Evolutionary conservation across 2,113 vertebrate species (phyloP), one percentile per base, ranked within the genome.

Genomic region (Shinisaurus crocodilurus): DNA sequence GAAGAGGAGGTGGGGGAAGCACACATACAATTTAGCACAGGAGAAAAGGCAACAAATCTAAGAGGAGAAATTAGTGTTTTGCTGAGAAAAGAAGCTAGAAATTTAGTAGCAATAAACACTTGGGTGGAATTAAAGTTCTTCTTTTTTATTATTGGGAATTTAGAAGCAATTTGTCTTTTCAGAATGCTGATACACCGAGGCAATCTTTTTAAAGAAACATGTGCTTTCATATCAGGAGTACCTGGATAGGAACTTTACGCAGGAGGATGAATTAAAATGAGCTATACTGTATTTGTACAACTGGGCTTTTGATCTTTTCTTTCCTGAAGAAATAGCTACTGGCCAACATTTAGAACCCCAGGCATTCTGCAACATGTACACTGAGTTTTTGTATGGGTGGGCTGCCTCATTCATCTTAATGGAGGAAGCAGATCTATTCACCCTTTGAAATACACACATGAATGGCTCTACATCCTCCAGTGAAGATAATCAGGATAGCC

Each of bases 1-100:
- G 90, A 92, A 93, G 95, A 70, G 86, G 32, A 48, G 94, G 93
- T 29, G 40, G 29, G 25, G 29, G 60, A 54, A n/a, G 50, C 45
- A 54, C 91, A 91, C 90, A 94, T 60, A 74, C 87, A 76, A 93
- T 94, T 95, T 95, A 95, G 60, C 95, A 95, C 90, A 29, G 63
- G 86, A 95, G 90, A 92, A 93, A 94, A 65, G 91, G 92, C 67
- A 94, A 95, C 95, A 96, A 93, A 95, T 95, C 93, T 88, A 85
- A 92, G 90, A 91, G 89, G 84, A 93, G 79, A 93, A 93, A 94
- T 65, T 0, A 0, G 27, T 92, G 1, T 93, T 94, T 92, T 94
- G 40, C 88, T 69, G 86, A 82, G 57, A 93, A 77, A 60, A 93
- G 87, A 93, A 93, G 3, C 75, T 83, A 85, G 88, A 77, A 92